Evolutionary conservation across 2,113 vertebrate genomes (phyloP).

Genomic region (Prunella fulvescens): DNA sequence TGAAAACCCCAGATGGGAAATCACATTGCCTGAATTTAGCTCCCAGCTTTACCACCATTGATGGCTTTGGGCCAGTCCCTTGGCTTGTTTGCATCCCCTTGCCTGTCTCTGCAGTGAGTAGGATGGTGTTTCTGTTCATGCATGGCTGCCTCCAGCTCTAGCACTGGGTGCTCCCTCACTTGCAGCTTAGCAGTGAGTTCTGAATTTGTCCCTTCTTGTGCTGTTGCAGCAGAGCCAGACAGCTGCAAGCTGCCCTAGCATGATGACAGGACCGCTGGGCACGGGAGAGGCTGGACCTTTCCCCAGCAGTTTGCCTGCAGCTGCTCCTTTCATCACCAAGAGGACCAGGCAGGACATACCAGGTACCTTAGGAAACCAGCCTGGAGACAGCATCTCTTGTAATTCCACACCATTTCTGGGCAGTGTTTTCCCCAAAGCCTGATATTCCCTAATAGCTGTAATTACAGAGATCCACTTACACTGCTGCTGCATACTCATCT

Average conservation of each 20-base stretch:
- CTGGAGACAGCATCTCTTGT: not conserved
- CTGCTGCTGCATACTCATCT: not conserved
- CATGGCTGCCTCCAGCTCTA: not conserved
- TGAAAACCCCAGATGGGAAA: not conserved
- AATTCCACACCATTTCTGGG: not conserved
- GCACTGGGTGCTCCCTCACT: not conserved
- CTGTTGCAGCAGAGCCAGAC: not conserved
- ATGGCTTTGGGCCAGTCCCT: not conserved
- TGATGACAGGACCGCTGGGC: not conserved
- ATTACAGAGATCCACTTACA: not conserved
- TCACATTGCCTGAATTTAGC: not conserved
- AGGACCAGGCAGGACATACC: not conserved
- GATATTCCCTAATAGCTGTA: not conserved
- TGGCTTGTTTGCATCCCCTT: not conserved
- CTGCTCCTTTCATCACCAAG: not conserved
- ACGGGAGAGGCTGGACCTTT: not conserved
- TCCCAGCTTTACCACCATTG: not conserved
- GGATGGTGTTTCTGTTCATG: not conserved
- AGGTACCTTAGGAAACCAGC: not conserved
- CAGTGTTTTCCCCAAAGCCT: not conserved
- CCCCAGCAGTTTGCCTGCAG: not conserved
- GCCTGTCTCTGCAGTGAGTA: not conserved
- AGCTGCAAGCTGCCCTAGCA: rapidly evolving
- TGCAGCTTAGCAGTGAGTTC: not conserved
- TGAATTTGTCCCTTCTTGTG: not conserved